Conservation (phyloP, 2,888 invertebrate species). For the Nasonia oneida region DNA sequence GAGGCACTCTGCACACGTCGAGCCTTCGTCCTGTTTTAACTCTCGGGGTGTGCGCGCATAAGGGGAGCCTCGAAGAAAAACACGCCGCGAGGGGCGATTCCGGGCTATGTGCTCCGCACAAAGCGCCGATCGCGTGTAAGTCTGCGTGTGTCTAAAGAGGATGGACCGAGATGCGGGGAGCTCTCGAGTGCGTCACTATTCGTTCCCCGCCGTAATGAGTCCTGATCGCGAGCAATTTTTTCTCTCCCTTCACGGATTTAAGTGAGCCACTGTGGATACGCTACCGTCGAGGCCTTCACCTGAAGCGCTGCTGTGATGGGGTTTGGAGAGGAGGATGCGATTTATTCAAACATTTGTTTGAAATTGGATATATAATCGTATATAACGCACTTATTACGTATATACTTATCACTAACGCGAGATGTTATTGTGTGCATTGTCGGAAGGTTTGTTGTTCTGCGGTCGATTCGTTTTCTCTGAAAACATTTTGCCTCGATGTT, state of each 20-base stretch:
- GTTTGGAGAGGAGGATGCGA: not conserved
- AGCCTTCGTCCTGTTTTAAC: not conserved
- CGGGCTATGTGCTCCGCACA: not conserved
- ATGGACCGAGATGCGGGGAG: constrained; percentile 3
- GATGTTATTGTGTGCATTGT: not conserved
- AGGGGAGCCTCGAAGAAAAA: not conserved
- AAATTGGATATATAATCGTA: not conserved
- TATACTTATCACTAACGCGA: not conserved
- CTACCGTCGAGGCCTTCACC: not conserved
- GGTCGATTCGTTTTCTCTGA: constrained; percentile 25
- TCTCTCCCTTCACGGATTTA: not conserved
- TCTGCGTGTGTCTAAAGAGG: constrained; percentile 16
- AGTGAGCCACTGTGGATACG: not conserved
- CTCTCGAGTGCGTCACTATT: not conserved
- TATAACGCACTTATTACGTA: too few relatives aligned
- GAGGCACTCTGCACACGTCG: not conserved
- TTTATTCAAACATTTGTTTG: not conserved
- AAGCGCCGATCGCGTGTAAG: constrained; percentile 23
- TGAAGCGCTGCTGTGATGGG: not conserved
- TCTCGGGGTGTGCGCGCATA: not conserved
- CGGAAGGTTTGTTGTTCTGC: constrained; percentile 18
- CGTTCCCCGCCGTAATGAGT: constrained; percentile 26
- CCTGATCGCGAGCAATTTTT: constrained; percentile 33
- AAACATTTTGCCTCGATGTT: constrained; percentile 26
- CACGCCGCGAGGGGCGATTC: not conserved